Evolutionary conservation across 2,888 invertebrate genomes (phyloP).

Genomic region (Drosophila stalkeri): DNA sequence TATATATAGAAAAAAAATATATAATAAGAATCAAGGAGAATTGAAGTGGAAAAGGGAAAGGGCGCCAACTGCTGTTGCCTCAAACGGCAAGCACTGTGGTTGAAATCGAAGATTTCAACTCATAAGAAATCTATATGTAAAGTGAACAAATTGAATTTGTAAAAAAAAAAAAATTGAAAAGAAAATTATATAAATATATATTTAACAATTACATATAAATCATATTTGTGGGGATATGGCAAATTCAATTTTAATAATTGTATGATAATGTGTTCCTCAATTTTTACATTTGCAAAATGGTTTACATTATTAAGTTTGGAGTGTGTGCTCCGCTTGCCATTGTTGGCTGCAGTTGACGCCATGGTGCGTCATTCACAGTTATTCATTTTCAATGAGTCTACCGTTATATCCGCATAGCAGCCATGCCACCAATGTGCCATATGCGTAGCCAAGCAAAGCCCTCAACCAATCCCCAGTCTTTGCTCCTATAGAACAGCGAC

Average conservation of each 20-base stretch:
- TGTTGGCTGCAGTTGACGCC: conserved; percentile 22
- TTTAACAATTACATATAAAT: background rate
- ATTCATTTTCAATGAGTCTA: conserved; percentile 33
- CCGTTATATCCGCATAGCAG: conserved; percentile 49
- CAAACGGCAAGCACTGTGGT: conserved; percentile 52
- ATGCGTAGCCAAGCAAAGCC: conserved; percentile 47
- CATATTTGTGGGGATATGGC: background rate
- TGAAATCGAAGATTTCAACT: background rate
- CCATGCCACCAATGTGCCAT: conserved; percentile 25
- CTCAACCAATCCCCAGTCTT: conserved; percentile 35
- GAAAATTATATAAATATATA: background rate
- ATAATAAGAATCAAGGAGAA: conserved; percentile 55
- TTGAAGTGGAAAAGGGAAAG: conserved; percentile 40
- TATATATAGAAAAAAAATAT: background rate
- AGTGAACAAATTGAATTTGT: conserved; percentile 7
- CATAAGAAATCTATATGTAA: conserved; percentile 9
- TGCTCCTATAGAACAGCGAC: conserved; percentile 17
- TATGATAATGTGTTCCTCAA: background rate
- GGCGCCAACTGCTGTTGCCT: conserved; percentile 34
- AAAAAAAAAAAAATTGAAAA: background rate
- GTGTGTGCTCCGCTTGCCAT: background rate
- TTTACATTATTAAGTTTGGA: conserved; percentile 11
- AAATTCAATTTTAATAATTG: conserved; percentile 2
- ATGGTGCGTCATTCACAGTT: conserved; percentile 39
- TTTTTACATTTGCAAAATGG: conserved; percentile 5